Conservation (phyloP, 2,113 vertebrate species). For the Grammomys surdaster region DNA sequence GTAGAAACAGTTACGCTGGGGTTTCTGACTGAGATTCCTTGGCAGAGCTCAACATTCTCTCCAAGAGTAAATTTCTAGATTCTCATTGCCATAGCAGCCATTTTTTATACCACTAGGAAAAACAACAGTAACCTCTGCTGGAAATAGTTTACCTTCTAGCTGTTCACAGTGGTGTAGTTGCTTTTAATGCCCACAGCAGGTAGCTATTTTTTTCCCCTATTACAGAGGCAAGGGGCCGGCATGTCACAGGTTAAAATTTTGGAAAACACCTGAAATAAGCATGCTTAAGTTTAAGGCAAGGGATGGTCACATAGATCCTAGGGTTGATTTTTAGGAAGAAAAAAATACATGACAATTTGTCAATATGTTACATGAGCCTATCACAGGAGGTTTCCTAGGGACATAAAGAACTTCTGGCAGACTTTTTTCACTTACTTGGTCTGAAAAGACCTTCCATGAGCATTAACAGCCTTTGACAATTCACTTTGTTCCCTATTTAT, state of each 20-base stretch:
- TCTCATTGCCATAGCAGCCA: not conserved
- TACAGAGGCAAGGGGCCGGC: not conserved
- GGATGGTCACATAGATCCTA: not conserved
- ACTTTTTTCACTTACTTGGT: rapidly evolving
- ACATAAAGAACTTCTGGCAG: not conserved
- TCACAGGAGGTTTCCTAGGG: not conserved
- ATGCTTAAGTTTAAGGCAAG: not conserved
- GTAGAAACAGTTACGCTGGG: not conserved
- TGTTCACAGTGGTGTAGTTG: not conserved
- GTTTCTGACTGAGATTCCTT: not conserved
- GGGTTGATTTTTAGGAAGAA: not conserved
- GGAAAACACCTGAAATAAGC: not conserved
- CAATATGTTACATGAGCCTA: not conserved
- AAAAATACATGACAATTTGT: not conserved
- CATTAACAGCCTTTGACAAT: not conserved
- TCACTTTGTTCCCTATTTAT: not conserved
- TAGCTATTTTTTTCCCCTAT: not conserved
- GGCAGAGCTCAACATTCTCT: not conserved
- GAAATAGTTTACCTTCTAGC: not conserved
- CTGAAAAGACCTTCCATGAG: not conserved
- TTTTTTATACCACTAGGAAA: not conserved
- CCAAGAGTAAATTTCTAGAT: not conserved
- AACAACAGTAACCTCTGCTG: not conserved
- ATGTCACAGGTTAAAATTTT: not conserved
- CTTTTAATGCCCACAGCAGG: too few species aligned